Base-by-base conservation (phyloP, 2,797 vertebrate species). In the Acrossocheilus fasciatus region DNA sequence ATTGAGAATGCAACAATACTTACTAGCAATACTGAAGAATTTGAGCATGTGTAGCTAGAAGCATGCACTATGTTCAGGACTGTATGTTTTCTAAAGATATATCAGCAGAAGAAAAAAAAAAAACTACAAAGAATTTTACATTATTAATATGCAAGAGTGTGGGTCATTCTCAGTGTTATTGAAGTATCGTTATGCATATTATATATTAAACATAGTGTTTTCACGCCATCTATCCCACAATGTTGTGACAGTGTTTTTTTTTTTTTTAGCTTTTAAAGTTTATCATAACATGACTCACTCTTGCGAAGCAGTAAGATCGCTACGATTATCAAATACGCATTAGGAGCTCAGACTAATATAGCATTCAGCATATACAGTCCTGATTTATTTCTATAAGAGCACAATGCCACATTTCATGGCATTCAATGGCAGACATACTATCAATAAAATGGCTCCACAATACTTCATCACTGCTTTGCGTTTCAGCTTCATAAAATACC, bases 361-460 rank as follows among this genome's bases (percentile, higher is more conserved):
- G 36, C 66, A 47, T 62, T 85, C 75, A 80, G 68, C 54, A 86
- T 73, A 80, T 80, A 80, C 69, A 80, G 20, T 6, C 41, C 52
- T 84, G 82, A 84, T 76, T 84, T n/a, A 84, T 84, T 83, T 84
- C 62, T 76, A 52, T 66, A 84, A 78, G 72, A 70, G 54, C 69
- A 62, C 26, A 86, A 72, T 20, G 26, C 64, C 30, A 78, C 39
- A 86, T 30, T 54, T 47, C 70, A 83, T 73, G 77, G 34, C 75
- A 82, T 50, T 81, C 62, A 6, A 85, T 17, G 34, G 79, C 77
- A 87, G 78, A 76, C 86, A 70, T 83, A 43, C 36, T 62, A 82
- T 83, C 83, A 81, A 83, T 75, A 88, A 88, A 86, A 54, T 1
- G 80, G 87, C 79, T 85, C 74, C 72, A 76, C 73, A 81, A 80